Evolutionary conservation across 1,140 invertebrate species (phyloP).

Genomic region (Sycobia sp.): DNA sequence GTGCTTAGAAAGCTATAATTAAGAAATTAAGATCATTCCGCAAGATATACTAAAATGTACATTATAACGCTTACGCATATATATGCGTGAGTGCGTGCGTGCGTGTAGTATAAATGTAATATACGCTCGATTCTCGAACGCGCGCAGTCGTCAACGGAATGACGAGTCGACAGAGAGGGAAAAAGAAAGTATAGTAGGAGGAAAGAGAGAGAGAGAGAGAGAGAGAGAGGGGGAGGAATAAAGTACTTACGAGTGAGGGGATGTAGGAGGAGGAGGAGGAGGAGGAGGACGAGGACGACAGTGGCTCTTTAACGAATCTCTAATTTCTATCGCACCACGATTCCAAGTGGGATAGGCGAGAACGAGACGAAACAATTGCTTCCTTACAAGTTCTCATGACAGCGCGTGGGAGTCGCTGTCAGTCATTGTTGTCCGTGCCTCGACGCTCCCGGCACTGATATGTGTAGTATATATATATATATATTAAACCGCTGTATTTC

Average conservation of each 20-base stretch:
- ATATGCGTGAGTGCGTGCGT: too few relatives aligned
- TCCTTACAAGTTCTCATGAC: constrained; percentile 53
- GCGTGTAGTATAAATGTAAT: too few relatives aligned
- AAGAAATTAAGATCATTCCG: constrained; percentile 26
- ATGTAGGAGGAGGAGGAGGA: too few relatives aligned
- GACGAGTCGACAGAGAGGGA: too few relatives aligned
- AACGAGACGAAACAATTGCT: constrained; percentile 37
- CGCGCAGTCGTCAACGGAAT: too few relatives aligned
- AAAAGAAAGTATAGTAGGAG: background rate
- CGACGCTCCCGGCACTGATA: background rate
- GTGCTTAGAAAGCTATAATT: constrained; percentile 10
- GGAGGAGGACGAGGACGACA: background rate
- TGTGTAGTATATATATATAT: too few relatives aligned
- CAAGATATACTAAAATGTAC: background rate
- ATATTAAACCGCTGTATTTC: too few relatives aligned
- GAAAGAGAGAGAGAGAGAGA: background rate
- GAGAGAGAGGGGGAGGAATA: background rate
- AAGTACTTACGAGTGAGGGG: too few relatives aligned
- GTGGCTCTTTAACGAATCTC: constrained; percentile 34
- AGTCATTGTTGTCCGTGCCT: constrained; percentile 46
- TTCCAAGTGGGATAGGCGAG: constrained; percentile 38
- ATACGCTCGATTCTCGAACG: too few relatives aligned
- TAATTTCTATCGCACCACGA: constrained; percentile 47
- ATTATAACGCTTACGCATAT: background rate
- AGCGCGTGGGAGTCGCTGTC: constrained; percentile 61